Conservation (phyloP, 2,888 invertebrate genomes). For the Syrista parreyssii region DNA sequence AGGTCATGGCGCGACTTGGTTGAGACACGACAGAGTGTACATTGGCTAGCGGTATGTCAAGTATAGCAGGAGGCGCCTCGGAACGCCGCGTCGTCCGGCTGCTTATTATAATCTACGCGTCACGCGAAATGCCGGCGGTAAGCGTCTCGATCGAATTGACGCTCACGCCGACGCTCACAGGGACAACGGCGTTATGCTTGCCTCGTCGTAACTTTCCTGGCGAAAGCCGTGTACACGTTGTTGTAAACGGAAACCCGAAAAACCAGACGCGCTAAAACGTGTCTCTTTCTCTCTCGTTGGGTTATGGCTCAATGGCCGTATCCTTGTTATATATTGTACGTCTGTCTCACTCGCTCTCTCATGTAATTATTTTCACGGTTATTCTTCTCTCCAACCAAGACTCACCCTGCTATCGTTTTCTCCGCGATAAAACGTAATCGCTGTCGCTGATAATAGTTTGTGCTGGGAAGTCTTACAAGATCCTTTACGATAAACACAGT, state of each 20-base stretch:
- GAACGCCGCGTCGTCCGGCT: background rate
- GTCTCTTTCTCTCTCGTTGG: background rate
- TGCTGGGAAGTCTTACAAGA: background rate
- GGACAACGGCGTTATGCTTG: background rate
- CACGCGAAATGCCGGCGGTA: background rate
- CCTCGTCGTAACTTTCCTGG: background rate
- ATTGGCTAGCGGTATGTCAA: background rate
- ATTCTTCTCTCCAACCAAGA: background rate
- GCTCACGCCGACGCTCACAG: background rate
- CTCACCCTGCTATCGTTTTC: background rate
- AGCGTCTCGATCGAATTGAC: background rate
- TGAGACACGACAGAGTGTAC: background rate
- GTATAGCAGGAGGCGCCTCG: constrained; percentile 2
- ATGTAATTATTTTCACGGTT: background rate
- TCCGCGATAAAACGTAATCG: background rate
- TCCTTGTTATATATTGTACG: background rate
- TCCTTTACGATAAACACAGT: background rate
- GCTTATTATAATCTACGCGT: background rate
- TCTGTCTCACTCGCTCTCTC: background rate
- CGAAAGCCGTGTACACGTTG: background rate
- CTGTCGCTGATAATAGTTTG: background rate
- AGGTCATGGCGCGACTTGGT: constrained; percentile 18
- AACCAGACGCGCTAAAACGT: background rate
- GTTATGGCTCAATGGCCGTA: background rate
- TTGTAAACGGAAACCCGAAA: background rate